phyloP scores from a whole-genome alignment of 2,113 vertebrate species.

The Xiphophorus maculatus region DNA sequence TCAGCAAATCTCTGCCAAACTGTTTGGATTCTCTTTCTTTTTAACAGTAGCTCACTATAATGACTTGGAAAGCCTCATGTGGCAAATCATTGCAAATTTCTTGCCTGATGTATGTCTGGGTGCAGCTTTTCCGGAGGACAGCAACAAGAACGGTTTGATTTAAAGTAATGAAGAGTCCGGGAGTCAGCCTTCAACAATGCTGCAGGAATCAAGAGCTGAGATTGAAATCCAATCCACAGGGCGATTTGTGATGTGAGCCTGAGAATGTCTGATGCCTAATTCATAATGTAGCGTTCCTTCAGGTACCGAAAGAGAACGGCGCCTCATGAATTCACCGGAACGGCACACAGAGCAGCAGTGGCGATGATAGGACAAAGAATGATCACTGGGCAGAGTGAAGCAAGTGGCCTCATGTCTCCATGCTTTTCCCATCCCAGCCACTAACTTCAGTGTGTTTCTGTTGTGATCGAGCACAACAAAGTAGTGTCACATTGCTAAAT shows the following conservation, averaged over 20 bases:
- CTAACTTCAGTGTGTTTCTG: neutral
- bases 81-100: constrained; percentile 8
- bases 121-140: constrained; percentile 11
- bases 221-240: constrained; percentile 58
- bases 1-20: neutral
- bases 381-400: constrained; percentile 14
- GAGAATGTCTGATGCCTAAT: constrained; percentile 49
- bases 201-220: constrained; percentile 36
- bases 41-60: neutral
- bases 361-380: constrained; percentile 24
- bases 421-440: neutral
- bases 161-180: constrained; percentile 31
- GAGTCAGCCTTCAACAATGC: constrained; percentile 12
- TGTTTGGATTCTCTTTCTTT: neutral
- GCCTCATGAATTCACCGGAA: constrained; percentile 34
- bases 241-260: constrained; percentile 41
- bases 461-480: neutral
- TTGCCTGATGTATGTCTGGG: neutral
- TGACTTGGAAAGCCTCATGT: constrained; percentile 3
- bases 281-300: constrained; percentile 56
- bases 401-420: neutral
- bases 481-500: neutral
- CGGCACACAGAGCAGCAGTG: constrained; percentile 27
- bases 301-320: constrained; percentile 23
- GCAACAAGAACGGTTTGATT: constrained; percentile 16